Conservation (phyloP, 1,140 invertebrate genomes). For the Littorina saxatilis region DNA sequence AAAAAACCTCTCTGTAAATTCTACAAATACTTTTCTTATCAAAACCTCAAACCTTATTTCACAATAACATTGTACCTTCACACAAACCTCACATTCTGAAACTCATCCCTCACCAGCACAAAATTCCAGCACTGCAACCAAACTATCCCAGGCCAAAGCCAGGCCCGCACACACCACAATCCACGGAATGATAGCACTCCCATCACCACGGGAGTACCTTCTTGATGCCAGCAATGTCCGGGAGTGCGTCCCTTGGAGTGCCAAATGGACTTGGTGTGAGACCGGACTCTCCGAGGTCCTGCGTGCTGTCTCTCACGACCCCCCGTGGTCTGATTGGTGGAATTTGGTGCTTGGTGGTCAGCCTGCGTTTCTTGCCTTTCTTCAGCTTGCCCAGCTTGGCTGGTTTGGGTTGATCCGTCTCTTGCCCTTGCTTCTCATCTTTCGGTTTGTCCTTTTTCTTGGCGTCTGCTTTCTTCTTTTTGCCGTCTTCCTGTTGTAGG, state of each 20-base stretch:
- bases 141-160: too few species aligned
- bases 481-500: background rate
- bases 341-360: background rate
- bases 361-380: constrained; percentile 1
- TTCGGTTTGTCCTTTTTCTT: constrained; percentile 7
- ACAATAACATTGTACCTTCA: too few species aligned
- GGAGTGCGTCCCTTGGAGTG: background rate
- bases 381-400: background rate
- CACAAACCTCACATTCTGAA: background rate
- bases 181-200: background rate
- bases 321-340: background rate
- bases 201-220: constrained; percentile 13
- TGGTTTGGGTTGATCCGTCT: background rate
- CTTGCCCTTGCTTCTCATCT: background rate
- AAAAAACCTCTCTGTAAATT: too few species aligned
- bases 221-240: constrained; percentile 23
- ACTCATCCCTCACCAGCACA: too few species aligned
- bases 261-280: background rate
- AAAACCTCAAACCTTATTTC: too few species aligned
- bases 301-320: background rate
- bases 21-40: too few species aligned
- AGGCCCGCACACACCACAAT: too few species aligned
- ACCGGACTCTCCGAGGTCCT: background rate
- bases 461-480: background rate
- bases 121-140: background rate